Percentiles rank a stretch among this genome's conserved stretches.
phyloP scores from a whole-genome alignment of 92 coral and sea anemone genomes.

The Blastomussa wellsi region DNA sequence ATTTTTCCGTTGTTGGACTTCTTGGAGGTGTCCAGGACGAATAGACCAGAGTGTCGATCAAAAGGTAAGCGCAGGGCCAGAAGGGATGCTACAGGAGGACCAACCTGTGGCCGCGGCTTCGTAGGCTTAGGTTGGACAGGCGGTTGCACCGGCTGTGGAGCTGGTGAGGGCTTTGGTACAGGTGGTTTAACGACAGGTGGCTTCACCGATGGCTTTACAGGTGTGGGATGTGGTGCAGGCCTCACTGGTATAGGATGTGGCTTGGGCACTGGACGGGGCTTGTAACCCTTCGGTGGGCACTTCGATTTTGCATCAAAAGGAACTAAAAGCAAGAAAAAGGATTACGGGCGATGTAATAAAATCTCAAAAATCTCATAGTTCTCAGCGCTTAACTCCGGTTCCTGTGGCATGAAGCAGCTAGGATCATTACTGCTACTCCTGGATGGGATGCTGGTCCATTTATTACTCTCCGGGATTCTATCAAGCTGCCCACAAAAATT shows the following conservation, averaged over 20 bases:
- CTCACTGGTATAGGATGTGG: conserved; percentile 20
- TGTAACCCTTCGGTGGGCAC: conserved; percentile 74
- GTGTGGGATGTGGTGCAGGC: not conserved
- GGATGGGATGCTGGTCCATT: too few species aligned
- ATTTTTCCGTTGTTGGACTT: conserved; percentile 66
- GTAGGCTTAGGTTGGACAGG: conserved; percentile 35
- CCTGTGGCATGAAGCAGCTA: too few species aligned
- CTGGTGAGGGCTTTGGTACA: too few species aligned
- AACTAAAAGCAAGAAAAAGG: not conserved
- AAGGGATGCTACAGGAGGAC: conserved; percentile 42
- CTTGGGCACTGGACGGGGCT: conserved; percentile 45
- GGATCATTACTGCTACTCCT: too few species aligned
- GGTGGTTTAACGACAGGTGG: too few species aligned
- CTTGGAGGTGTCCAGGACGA: conserved; percentile 66
- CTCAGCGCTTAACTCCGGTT: too few species aligned
- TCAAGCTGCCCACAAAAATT: too few species aligned
- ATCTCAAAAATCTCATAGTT: too few species aligned
- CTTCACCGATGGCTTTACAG: conserved; percentile 3
- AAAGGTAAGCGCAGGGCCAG: conserved; percentile 63
- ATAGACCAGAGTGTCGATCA: conserved; percentile 58
- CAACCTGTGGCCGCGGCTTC: conserved; percentile 23
- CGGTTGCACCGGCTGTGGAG: conserved; percentile 23
- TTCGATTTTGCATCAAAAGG: conserved; percentile 44
- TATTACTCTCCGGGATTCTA: too few species aligned
- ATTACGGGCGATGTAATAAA: not conserved